Percentiles rank a stretch among this genome's conserved stretches.
Evolutionary conservation across 53 echinoderm and acorn worm genomes (phyloP).

Genomic region (Henricia sp.): DNA sequence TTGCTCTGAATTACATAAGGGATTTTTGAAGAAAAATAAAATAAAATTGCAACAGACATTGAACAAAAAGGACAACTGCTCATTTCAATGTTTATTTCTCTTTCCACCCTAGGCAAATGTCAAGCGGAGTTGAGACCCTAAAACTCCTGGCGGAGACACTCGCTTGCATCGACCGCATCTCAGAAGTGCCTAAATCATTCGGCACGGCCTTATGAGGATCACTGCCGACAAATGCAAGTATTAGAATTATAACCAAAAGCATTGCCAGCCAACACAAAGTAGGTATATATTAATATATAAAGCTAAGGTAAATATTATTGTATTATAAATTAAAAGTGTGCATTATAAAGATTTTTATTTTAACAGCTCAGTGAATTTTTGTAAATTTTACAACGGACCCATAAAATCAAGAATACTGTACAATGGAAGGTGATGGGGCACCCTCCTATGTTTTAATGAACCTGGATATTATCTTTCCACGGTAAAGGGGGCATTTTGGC

Average conservation of each 20-base stretch:
- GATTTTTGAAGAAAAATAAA: too few relatives aligned
- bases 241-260: not conserved
- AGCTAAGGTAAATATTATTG: slow-evolving; percentile 12
- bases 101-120: slow-evolving; percentile 76
- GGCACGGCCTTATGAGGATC: slow-evolving; percentile 79
- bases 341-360: not conserved
- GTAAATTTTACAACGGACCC: too few relatives aligned
- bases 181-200: slow-evolving; percentile 77
- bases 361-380: not conserved
- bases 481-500: too few relatives aligned
- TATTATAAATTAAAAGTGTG: not conserved
- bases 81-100: not conserved
- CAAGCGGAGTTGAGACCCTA: slow-evolving; percentile 85
- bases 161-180: slow-evolving; percentile 90
- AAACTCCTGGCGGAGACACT: slow-evolving; percentile 93
- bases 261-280: slow-evolving; percentile 17
- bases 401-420: too few relatives aligned
- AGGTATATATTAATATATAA: slow-evolving; percentile 27
- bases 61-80: not conserved
- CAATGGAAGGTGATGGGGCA: too few relatives aligned
- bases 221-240: not conserved
- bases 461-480: too few relatives aligned
- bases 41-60: too few relatives aligned
- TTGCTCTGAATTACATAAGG: too few relatives aligned
- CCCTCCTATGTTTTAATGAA: too few relatives aligned